A percentile compares a stretch with the other conserved stretches of the same genome.
phyloP scores from a whole-genome alignment of 2,113 vertebrate genomes.

The Epinephelus lanceolatus region DNA sequence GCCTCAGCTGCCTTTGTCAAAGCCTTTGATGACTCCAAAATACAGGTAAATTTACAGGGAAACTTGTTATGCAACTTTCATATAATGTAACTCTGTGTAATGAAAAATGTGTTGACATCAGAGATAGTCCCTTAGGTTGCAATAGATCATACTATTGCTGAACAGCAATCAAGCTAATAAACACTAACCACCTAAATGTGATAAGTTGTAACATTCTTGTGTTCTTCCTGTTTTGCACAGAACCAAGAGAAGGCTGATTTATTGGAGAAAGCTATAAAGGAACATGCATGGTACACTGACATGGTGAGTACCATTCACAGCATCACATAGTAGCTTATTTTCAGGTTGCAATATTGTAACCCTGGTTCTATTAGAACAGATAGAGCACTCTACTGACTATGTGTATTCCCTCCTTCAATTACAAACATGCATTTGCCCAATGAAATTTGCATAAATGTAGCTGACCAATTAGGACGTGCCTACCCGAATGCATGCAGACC shows the following conservation, averaged over 20 bases:
- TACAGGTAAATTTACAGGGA: conserved; percentile 74
- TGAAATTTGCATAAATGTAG: neutral
- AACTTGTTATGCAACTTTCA: too few relatives aligned
- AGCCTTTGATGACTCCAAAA: conserved; percentile 85
- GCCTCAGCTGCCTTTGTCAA: conserved; percentile 87
- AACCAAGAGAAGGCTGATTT: neutral
- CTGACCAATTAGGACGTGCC: too few relatives aligned
- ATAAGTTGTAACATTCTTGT: neutral
- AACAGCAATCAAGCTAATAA: neutral
- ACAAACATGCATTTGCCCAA: neutral
- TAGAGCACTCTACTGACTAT: too few relatives aligned
- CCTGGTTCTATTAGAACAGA: too few relatives aligned
- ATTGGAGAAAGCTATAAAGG: neutral
- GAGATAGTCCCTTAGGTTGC: neutral
- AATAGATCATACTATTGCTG: neutral
- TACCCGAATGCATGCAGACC: too few relatives aligned
- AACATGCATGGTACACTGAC: neutral
- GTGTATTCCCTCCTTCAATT: neutral
- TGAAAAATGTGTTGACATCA: too few relatives aligned
- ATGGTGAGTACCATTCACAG: neutral
- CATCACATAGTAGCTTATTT: too few relatives aligned
- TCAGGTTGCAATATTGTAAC: too few relatives aligned
- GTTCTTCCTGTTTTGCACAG: neutral
- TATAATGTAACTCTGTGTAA: too few relatives aligned
- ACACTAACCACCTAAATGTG: too few relatives aligned